Evolutionary conservation across 2,888 invertebrate genomes (phyloP).

Genomic region (Anoncus sp.): DNA sequence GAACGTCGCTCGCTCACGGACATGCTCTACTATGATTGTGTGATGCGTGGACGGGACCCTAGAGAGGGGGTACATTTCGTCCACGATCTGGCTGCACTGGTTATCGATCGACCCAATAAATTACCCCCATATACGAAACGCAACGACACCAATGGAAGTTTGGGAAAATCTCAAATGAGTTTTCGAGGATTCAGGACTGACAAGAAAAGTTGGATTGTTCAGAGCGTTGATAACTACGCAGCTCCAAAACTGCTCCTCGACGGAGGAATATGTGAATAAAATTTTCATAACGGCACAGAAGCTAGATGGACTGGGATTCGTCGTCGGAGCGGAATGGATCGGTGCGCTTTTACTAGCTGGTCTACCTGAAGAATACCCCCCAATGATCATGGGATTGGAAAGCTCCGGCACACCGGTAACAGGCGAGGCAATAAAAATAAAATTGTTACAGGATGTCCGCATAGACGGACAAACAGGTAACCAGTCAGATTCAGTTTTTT

Average conservation of each 20-base stretch:
- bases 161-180: background rate
- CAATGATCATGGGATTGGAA: conserved; percentile 72
- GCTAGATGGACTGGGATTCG: conserved; percentile 67
- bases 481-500: too few relatives aligned
- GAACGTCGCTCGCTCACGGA: too few relatives aligned
- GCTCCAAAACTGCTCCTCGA: conserved; percentile 66
- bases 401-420: conserved; percentile 70
- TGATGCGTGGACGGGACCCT: too few relatives aligned
- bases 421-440: too few relatives aligned
- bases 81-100: too few relatives aligned
- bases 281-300: conserved; percentile 73
- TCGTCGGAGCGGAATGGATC: conserved; percentile 71
- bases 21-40: too few relatives aligned
- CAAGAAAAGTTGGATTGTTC: background rate
- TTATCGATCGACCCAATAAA: too few relatives aligned
- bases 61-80: too few relatives aligned
- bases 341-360: conserved; percentile 73
- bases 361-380: conserved; percentile 69
- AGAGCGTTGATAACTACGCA: conserved; percentile 64
- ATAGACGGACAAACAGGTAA: too few relatives aligned
- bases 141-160: background rate
- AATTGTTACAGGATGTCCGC: too few relatives aligned
- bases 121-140: background rate
- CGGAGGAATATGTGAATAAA: conserved; percentile 72
- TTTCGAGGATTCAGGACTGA: background rate